Evolutionary conservation across 2,797 vertebrate species (phyloP), one percentile per base, ranked within the genome.

Genomic region (Lacerta bilineata): DNA sequence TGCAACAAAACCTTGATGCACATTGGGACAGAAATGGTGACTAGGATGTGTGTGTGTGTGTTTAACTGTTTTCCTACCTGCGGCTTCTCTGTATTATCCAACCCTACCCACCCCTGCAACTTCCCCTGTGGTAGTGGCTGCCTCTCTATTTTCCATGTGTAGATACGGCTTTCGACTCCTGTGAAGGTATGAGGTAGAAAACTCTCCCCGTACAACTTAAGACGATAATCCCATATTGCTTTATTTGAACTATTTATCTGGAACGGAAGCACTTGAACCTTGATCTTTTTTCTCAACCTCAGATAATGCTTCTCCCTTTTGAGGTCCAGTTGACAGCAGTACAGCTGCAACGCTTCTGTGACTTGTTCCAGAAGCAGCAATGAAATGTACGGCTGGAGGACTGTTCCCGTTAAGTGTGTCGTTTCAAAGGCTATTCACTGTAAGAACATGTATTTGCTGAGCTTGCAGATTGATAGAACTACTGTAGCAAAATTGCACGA

Each of bases 391-490:
- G 23, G 50, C 36, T 29, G 74, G 50, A 75, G 17, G 25, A 29
- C 18, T 84, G 50, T 29, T 74, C 33, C 50, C 61, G 13, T 5
- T 55, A 61, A 84, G 55, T 84, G 55, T 41, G 33, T 18, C 15
- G 59, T 75, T 75, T 39, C 33, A 59, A 84, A 82, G 25, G 80
- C 36, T 23, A 41, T 27, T 66, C 10, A 23, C 20, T 39, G 36
- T 80, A 64, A 36, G 83, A 84, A 74, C 39, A 83, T 39, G 50
- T 50, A 61, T 59, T 39, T 41, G 55, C 71, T 59, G 69, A 74
- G 23, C 39, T 33, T 59, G 46, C 68, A 74, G 69, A 85, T 20
- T 76, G 59, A 23, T 64, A 77, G 33, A 18, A 41, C 15, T 74
- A 36, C 33, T 39, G 17, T 5, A 74, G 29, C 82, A 71, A 75